Conservation (phyloP, 1,140 invertebrate species). For the Papilio polyxenes region DNA sequence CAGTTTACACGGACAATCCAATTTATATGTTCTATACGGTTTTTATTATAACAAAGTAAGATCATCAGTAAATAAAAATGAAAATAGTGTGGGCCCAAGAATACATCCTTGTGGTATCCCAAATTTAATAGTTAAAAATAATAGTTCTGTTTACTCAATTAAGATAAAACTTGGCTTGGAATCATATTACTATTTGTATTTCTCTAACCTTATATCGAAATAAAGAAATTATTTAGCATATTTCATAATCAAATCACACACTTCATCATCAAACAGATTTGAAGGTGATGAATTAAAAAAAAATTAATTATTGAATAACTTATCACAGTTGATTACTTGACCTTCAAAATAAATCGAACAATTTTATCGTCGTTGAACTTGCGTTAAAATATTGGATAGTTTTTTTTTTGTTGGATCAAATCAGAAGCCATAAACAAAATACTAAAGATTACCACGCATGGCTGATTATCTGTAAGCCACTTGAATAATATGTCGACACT, state of each 20-base stretch:
- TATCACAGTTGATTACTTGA: not conserved
- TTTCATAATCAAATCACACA: not conserved
- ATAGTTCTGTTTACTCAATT: not conserved
- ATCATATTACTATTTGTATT: not conserved
- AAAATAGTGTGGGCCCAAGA: not conserved
- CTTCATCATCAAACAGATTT: not conserved
- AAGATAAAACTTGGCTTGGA: not conserved
- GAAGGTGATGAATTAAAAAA: not conserved
- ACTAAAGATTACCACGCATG: not conserved
- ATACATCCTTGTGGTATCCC: not conserved
- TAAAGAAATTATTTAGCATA: too few species aligned
- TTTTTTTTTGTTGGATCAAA: not conserved
- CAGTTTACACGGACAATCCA: constrained; percentile 7
- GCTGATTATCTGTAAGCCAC: not conserved
- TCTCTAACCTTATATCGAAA: too few species aligned
- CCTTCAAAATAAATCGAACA: not conserved
- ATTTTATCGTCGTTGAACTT: not conserved
- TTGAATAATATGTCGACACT: not conserved
- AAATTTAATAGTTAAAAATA: not conserved
- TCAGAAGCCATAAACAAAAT: not conserved
- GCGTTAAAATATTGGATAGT: not conserved
- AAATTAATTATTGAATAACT: not conserved
- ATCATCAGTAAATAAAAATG: not conserved
- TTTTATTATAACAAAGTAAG: not conserved
- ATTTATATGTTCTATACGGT: not conserved